A percentile compares a stretch with the other conserved stretches of the same genome.
Conservation (phyloP, 2,797 vertebrate species). For the Epinephelus malabaricus region DNA sequence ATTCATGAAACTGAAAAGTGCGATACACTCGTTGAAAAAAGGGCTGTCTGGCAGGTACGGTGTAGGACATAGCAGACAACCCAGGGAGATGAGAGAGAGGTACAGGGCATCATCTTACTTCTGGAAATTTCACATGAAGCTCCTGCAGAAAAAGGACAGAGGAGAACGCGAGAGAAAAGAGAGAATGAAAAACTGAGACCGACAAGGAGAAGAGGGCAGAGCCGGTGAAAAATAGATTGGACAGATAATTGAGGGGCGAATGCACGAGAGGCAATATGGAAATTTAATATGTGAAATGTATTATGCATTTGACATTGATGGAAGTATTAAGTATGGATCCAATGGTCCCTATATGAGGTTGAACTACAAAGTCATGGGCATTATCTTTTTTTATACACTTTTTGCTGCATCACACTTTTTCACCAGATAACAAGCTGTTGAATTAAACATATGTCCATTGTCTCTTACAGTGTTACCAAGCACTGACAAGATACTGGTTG, state of each 20-base stretch:
- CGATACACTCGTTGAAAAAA: slow-evolving; percentile 10
- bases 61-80: not conserved
- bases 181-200: slow-evolving; percentile 17
- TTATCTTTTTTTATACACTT: not conserved
- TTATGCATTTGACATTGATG: slow-evolving; percentile 44
- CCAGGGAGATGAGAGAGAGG: not conserved
- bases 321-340: slow-evolving; percentile 30
- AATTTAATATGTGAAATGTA: slow-evolving; percentile 35
- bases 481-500: not conserved
- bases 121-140: not conserved
- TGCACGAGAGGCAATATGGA: slow-evolving; percentile 8
- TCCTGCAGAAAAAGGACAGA: not conserved
- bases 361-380: slow-evolving; percentile 28
- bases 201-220: slow-evolving; percentile 23
- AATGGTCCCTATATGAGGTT: not conserved
- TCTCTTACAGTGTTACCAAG: not conserved
- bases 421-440: not conserved
- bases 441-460: slow-evolving; percentile 6
- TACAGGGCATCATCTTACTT: not conserved
- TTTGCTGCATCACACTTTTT: not conserved
- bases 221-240: slow-evolving; percentile 35
- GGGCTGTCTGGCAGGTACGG: not conserved
- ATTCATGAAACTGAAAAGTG: slow-evolving; percentile 24
- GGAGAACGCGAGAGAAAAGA: not conserved
- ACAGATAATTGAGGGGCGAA: slow-evolving; percentile 30